phyloP scores from a whole-genome alignment of 2,113 vertebrate genomes.

The Grus americana region DNA sequence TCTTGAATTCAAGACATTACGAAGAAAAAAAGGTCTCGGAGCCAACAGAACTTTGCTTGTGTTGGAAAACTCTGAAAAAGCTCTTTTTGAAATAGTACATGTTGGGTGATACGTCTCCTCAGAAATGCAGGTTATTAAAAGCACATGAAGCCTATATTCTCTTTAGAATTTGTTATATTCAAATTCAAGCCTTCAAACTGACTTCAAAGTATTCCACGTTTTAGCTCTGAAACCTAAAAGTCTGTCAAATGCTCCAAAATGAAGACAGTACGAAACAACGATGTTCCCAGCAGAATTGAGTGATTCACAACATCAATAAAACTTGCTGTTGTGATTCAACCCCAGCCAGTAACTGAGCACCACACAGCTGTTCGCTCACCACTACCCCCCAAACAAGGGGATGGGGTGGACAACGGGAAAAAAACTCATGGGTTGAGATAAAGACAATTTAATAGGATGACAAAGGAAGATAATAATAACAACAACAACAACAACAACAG shows the following conservation, averaged over 20 bases:
- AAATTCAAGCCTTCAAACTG: neutral
- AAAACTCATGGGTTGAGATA: no score
- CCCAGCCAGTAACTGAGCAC: no score
- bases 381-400: no score
- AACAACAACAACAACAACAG: no score
- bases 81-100: neutral
- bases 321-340: neutral
- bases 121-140: neutral
- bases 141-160: neutral
- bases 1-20: neutral
- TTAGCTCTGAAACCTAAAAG: neutral
- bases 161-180: neutral
- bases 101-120: neutral
- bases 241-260: neutral
- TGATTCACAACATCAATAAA: neutral
- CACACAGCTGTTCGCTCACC: no score
- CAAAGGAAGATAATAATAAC: no score
- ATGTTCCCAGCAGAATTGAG: neutral
- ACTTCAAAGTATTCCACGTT: neutral
- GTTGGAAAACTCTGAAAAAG: neutral
- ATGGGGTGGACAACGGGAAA: no score
- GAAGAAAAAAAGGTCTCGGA: neutral
- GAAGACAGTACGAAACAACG: rapidly evolving
- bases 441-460: no score
- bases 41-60: neutral